Conservation (phyloP, 2,797 vertebrate species). For the Pseudomugil gertrudae region DNA sequence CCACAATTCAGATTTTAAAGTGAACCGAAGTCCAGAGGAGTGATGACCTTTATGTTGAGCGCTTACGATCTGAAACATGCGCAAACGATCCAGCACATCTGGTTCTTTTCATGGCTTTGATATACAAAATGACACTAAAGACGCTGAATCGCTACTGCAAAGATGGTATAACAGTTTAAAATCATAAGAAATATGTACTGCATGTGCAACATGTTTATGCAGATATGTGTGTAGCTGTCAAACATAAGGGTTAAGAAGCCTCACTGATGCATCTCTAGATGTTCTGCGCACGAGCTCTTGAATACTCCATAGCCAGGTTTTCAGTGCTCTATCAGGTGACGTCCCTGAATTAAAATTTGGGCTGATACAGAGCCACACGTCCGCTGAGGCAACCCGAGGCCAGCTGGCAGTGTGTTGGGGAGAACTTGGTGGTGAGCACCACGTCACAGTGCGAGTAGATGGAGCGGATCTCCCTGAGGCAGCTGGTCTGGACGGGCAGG, state of each 20-base stretch:
- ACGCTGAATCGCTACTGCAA: conserved; percentile 4
- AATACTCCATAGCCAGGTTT: conserved; percentile 37
- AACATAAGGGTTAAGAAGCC: neutral
- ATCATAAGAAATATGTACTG: conserved; percentile 4
- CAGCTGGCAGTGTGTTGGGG: conserved; percentile 98
- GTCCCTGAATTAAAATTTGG: conserved; percentile 88
- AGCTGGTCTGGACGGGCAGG: conserved; percentile 90
- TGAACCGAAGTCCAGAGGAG: neutral
- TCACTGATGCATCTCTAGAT: neutral
- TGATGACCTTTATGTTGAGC: neutral
- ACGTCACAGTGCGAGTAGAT: conserved; percentile 98
- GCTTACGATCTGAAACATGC: neutral
- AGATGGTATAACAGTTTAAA: conserved; percentile 5
- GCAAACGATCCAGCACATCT: conserved; percentile 2
- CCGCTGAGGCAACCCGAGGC: conserved; percentile 99
- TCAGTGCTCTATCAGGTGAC: neutral
- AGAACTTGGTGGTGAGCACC: conserved; percentile 99
- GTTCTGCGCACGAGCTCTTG: conserved; percentile 7
- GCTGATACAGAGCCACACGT: conserved; percentile 96
- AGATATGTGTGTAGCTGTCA: conserved; percentile 9
- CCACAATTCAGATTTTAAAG: neutral
- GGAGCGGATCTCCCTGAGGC: conserved; percentile 92
- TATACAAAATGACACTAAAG: conserved; percentile 1
- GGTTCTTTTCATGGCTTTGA: conserved; percentile 8
- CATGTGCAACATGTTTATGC: neutral